Conservation (phyloP, 2,888 invertebrate genomes). For the Heliconius charithonia region DNA sequence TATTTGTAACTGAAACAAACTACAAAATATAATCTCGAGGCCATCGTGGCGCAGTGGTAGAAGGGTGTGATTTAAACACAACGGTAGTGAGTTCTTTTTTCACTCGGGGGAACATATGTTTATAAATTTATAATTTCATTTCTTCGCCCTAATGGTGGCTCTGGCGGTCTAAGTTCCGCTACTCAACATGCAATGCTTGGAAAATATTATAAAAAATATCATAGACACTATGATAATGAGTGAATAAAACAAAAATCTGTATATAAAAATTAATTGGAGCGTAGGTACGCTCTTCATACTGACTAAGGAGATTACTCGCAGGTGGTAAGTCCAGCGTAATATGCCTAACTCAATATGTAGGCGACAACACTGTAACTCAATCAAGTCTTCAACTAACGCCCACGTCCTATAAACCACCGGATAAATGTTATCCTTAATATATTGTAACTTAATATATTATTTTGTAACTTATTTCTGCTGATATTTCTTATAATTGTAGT, state of each 20-base stretch:
- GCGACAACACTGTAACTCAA: background rate
- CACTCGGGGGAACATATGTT: no score
- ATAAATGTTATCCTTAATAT: background rate
- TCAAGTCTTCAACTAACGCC: background rate
- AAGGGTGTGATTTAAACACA: no score
- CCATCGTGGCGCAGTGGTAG: no score
- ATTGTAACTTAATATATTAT: background rate
- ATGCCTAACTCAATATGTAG: constrained; percentile 10
- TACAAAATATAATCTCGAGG: background rate
- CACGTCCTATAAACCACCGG: background rate
- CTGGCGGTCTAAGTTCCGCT: no score
- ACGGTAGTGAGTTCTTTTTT: no score
- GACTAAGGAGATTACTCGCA: background rate
- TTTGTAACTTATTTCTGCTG: background rate
- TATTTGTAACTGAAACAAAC: background rate
- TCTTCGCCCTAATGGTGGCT: no score
- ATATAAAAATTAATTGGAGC: background rate
- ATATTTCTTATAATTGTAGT: background rate
- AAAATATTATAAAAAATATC: background rate
- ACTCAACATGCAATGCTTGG: no score
- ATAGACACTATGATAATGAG: no score
- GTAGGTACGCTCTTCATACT: no score
- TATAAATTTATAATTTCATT: no score
- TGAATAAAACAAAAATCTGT: background rate
- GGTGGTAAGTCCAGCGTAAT: constrained; percentile 10